Conservation (phyloP, 2,113 vertebrate genomes). For the Chamaetylas fuelleborni region DNA sequence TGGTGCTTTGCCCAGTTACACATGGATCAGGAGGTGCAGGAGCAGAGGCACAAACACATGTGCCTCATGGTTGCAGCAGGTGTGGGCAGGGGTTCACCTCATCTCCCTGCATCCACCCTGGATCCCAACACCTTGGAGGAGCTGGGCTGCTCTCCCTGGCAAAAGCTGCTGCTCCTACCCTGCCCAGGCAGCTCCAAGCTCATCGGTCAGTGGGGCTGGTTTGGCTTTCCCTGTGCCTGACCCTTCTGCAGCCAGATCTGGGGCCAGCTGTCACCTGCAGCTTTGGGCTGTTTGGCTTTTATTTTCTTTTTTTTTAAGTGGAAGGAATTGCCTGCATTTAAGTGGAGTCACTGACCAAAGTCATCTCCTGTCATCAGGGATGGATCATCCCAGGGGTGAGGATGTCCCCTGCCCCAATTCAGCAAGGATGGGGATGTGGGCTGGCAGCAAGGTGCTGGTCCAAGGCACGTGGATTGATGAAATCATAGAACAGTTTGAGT, state of each 20-base stretch:
- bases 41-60: not conserved
- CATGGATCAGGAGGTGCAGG: not conserved
- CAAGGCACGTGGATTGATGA: not conserved
- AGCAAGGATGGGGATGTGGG: not conserved
- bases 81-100: not conserved
- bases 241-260: not conserved
- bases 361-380: not conserved
- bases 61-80: too few species aligned
- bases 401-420: fast-evolving
- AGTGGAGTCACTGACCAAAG: not conserved
- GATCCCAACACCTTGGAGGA: not conserved
- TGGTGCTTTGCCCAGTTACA: fast-evolving
- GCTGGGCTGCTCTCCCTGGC: not conserved
- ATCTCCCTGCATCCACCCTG: not conserved
- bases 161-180: not conserved
- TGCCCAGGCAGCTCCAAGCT: not conserved
- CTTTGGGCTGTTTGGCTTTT: not conserved
- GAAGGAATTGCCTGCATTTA: not conserved
- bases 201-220: not conserved
- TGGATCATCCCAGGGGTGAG: not conserved
- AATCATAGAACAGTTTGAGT: not conserved
- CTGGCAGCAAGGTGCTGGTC: not conserved
- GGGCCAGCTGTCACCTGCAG: not conserved
- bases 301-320: not conserved
- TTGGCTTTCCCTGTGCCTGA: not conserved